Evolutionary conservation across 2,888 invertebrate species (phyloP).

Genomic region (Spisula solida): DNA sequence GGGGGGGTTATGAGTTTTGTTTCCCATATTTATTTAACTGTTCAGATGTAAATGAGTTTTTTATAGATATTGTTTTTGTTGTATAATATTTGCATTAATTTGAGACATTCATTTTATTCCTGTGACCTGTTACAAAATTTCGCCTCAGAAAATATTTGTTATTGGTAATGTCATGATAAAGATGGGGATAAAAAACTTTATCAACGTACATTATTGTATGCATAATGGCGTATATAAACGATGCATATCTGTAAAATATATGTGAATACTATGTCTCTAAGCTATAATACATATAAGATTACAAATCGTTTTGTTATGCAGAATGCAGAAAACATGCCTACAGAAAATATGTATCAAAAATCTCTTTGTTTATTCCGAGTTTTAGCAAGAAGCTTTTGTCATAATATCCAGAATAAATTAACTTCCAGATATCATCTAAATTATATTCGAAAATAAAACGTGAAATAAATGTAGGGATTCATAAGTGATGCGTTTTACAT

Average conservation of each 20-base stretch:
- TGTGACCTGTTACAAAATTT: conserved; percentile 20
- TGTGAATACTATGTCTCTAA: not conserved
- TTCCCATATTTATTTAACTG: not conserved
- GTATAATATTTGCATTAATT: conserved; percentile 12
- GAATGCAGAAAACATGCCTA: conserved; percentile 45
- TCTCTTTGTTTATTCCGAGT: not conserved
- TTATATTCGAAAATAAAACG: conserved; percentile 24
- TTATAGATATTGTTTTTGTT: not conserved
- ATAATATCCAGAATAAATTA: conserved; percentile 36
- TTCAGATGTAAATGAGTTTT: conserved; percentile 11
- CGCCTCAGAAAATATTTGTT: not conserved
- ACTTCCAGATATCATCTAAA: conserved; percentile 28
- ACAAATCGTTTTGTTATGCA: conserved; percentile 42
- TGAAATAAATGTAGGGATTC: not conserved
- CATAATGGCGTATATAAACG: conserved; percentile 40
- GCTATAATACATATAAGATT: not conserved
- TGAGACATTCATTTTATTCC: not conserved
- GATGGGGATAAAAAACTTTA: not conserved
- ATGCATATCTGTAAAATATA: conserved; percentile 26
- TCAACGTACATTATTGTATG: conserved; percentile 39
- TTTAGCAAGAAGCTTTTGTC: conserved; percentile 5
- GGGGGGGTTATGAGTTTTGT: not conserved
- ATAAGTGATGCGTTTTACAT: conserved; percentile 1
- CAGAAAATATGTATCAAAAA: conserved; percentile 37
- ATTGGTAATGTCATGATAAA: conserved; percentile 19